phyloP scores from a whole-genome alignment of 2,888 invertebrate genomes.

The Diplazon laetatorius region DNA sequence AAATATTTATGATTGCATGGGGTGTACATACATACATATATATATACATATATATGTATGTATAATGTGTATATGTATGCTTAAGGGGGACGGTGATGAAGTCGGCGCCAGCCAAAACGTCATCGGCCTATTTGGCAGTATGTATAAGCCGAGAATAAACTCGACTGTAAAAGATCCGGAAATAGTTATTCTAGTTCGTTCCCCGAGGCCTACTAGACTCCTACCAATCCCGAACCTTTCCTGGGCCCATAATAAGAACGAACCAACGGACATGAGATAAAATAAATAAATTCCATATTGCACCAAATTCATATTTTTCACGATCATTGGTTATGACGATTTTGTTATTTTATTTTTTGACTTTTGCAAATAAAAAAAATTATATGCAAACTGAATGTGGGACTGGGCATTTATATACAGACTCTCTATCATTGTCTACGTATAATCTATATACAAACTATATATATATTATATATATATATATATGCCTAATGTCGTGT shows the following conservation, averaged over 20 bases:
- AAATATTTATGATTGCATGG: slow-evolving; percentile 24
- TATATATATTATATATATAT: no score
- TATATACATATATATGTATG: background rate
- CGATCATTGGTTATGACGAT: background rate
- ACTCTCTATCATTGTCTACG: no score
- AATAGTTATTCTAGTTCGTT: slow-evolving; percentile 66
- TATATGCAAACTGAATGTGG: no score
- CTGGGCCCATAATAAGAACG: background rate
- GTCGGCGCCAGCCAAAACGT: slow-evolving; percentile 46
- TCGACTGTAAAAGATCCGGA: slow-evolving; percentile 67
- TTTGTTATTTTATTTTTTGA: no score
- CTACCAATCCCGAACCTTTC: slow-evolving; percentile 31
- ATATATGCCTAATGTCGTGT: no score
- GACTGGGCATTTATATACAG: no score
- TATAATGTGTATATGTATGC: background rate
- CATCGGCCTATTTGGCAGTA: slow-evolving; percentile 76
- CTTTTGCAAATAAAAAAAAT: no score
- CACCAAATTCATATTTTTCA: background rate
- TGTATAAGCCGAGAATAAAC: slow-evolving; percentile 66
- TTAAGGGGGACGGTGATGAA: slow-evolving; percentile 4
- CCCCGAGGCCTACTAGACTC: slow-evolving; percentile 34
- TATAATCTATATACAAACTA: no score
- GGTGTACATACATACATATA: slow-evolving; percentile 2
- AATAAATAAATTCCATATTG: no score
- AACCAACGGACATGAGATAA: slow-evolving; percentile 28